A percentile compares a stretch with the other conserved stretches of the same genome.
Evolutionary conservation across 1,140 invertebrate genomes (phyloP).

Genomic region (Oryctes rhinoceros): DNA sequence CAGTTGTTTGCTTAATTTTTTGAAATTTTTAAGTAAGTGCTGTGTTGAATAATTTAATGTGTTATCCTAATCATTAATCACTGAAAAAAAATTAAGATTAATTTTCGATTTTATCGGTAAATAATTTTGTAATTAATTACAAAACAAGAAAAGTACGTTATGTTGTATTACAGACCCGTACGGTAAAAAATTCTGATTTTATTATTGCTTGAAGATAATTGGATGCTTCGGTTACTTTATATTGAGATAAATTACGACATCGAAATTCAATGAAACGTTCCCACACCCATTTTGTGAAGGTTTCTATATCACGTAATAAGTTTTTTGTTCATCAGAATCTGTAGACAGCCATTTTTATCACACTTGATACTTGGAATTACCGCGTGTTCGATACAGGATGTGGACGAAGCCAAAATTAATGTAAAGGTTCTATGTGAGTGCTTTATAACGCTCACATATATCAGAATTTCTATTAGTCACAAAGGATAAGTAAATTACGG

Average conservation of each 20-base stretch:
- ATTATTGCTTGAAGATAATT: not conserved
- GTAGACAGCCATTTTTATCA: not conserved
- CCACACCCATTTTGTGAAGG: not conserved
- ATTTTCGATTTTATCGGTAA: not conserved
- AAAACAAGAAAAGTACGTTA: not conserved
- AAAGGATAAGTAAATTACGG: not conserved
- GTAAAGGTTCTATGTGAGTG: not conserved
- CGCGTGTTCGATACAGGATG: not conserved
- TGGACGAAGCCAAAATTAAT: not conserved
- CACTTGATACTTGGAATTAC: not conserved
- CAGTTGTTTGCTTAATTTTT: no score
- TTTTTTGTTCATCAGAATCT: slow-evolving; percentile 12
- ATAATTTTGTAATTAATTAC: not conserved
- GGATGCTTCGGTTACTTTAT: not conserved
- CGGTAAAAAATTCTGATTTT: slow-evolving; percentile 5
- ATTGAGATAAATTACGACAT: slow-evolving; percentile 4
- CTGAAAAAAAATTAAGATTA: not conserved
- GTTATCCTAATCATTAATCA: not conserved
- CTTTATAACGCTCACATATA: not conserved
- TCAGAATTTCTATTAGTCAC: not conserved
- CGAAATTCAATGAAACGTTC: not conserved
- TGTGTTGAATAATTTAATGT: no score
- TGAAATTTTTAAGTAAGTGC: no score
- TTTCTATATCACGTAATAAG: slow-evolving; percentile 11
- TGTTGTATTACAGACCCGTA: not conserved